A percentile compares a stretch with the other conserved stretches of the same genome.
Conservation (phyloP, 92 coral and sea anemone genomes). For the Phymanthus crucifer region DNA sequence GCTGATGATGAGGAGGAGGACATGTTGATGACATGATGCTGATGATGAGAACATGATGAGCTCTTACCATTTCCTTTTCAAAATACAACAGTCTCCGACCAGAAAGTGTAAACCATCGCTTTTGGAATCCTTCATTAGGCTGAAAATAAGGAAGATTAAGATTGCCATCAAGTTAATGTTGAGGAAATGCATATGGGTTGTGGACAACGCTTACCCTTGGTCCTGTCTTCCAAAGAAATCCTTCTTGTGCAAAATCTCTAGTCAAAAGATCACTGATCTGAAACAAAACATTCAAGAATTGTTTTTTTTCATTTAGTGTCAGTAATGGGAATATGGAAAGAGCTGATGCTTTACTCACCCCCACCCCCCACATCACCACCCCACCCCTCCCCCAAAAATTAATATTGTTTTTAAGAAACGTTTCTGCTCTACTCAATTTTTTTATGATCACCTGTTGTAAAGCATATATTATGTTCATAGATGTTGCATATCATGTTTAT, state of each 20-base stretch:
- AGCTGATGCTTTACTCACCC: neutral
- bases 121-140: conserved; percentile 71
- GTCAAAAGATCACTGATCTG: conserved; percentile 53
- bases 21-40: too few relatives aligned
- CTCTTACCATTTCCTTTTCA: conserved; percentile 67
- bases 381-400: too few relatives aligned
- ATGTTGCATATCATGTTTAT: too few relatives aligned
- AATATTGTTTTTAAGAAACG: too few relatives aligned
- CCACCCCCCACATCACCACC: too few relatives aligned
- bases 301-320: neutral
- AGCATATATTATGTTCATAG: too few relatives aligned
- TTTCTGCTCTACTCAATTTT: too few relatives aligned
- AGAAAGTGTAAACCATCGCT: conserved; percentile 82
- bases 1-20: too few relatives aligned
- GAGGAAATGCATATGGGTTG: neutral
- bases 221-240: conserved; percentile 72
- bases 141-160: conserved; percentile 6
- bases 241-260: conserved; percentile 71
- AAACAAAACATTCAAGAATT: neutral
- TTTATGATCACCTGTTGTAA: too few relatives aligned
- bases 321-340: too few relatives aligned
- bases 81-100: conserved; percentile 80
- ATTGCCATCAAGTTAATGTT: too few relatives aligned
- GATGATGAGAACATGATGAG: neutral
- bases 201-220: conserved; percentile 65